Evolutionary conservation across 1,140 invertebrate species (phyloP).

Genomic region (Macrobrachium nipponense): DNA sequence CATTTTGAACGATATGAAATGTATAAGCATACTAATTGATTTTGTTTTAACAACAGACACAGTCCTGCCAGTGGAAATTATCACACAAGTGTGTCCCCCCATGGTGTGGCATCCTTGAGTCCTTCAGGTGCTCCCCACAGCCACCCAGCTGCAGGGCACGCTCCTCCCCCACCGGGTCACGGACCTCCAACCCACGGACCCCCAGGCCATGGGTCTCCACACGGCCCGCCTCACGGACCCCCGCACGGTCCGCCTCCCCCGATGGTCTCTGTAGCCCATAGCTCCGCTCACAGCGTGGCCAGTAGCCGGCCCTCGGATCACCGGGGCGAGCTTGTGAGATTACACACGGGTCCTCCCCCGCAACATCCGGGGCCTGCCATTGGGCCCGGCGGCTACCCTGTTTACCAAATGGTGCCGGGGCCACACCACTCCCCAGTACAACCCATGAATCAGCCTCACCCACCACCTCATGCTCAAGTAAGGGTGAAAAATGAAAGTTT

Average conservation of each 20-base stretch:
- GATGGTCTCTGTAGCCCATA: constrained; percentile 45
- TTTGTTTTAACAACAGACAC: constrained; percentile 36
- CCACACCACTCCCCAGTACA: constrained; percentile 54
- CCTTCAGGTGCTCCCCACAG: constrained; percentile 46
- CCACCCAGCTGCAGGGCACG: constrained; percentile 41
- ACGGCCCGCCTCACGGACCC: constrained; percentile 42
- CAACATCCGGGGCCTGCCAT: constrained; percentile 38
- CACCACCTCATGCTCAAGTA: constrained; percentile 58
- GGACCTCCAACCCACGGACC: constrained; percentile 30
- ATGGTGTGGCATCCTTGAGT: constrained; percentile 44
- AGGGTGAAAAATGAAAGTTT: constrained; percentile 3
- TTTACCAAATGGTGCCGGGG: constrained; percentile 64
- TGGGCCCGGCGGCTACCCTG: constrained; percentile 55
- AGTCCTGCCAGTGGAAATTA: constrained; percentile 56
- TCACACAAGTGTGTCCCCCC: constrained; percentile 55
- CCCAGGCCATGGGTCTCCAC: constrained; percentile 28
- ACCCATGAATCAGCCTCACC: constrained; percentile 52
- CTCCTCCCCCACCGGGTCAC: constrained; percentile 24
- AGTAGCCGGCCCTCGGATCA: constrained; percentile 45
- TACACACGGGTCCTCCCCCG: constrained; percentile 45
- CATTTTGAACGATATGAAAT: too few species aligned
- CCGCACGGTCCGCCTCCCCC: constrained; percentile 52
- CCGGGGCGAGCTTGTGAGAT: constrained; percentile 38
- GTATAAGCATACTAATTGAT: too few species aligned
- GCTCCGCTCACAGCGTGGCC: constrained; percentile 42